Conservation (phyloP, 2,113 vertebrate species). For the Lamprologus sp. region DNA sequence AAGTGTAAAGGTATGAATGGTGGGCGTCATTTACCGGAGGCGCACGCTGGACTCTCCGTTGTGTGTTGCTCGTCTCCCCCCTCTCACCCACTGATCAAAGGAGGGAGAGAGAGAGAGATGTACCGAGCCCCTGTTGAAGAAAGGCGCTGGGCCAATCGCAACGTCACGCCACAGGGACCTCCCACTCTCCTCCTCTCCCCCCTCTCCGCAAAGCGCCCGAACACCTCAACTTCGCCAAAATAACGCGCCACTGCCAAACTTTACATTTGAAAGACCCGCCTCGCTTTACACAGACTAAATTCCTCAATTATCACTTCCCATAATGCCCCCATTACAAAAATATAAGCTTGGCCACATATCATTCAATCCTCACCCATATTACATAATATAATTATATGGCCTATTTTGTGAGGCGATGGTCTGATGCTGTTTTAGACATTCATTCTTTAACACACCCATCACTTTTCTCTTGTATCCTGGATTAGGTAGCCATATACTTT, state of each 20-base stretch:
- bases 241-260: not conserved
- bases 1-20: conserved; percentile 54
- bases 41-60: conserved; percentile 57
- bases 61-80: conserved; percentile 63
- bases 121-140: conserved; percentile 48
- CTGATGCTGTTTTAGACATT: not conserved
- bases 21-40: conserved; percentile 67
- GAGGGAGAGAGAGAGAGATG: conserved; percentile 64
- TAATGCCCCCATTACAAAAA: not conserved
- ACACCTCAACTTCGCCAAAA: not conserved
- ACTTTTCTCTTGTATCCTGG: not conserved
- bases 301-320: not conserved
- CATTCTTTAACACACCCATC: not conserved
- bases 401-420: not conserved
- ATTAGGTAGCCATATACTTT: not conserved
- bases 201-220: not conserved
- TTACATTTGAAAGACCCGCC: not conserved
- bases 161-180: conserved; percentile 60
- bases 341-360: not conserved
- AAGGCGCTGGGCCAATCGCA: conserved; percentile 52
- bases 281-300: not conserved
- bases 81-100: conserved; percentile 69
- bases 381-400: not conserved
- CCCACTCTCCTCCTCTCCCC: conserved; percentile 27
- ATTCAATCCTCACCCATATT: not conserved